A percentile compares a stretch with the other conserved stretches of the same genome.
Evolutionary conservation across 2,113 vertebrate genomes (phyloP).

Genomic region (human (Homo sapiens)): GRCh38 chr22:28448001-28448500

Average conservation of each 20-base stretch:
- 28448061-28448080: conserved; percentile 48
- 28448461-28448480: background rate
- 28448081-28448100: conserved; percentile 54
- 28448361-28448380: conserved; percentile 53
- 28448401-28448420: conserved; percentile 16
- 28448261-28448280: conserved; percentile 63
- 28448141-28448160: conserved; percentile 57
- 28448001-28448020: conserved; percentile 53
- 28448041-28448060: conserved; percentile 42
- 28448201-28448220: conserved; percentile 64
- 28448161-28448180: conserved; percentile 53
- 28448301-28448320: conserved; percentile 66
- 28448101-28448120: conserved; percentile 57
- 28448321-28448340: conserved; percentile 43
- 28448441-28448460: conserved; percentile 51
- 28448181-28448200: conserved; percentile 65
- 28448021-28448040: conserved; percentile 36
- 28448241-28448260: conserved; percentile 65
- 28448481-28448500: too few species aligned
- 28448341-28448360: conserved; percentile 63
- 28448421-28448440: conserved; percentile 53
- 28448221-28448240: conserved; percentile 55
- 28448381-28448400: conserved; percentile 52
- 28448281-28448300: conserved; percentile 61
- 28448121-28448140: conserved; percentile 43